Conservation (phyloP, 2,113 vertebrate genomes). For the Toxotes jaculatrix region DNA sequence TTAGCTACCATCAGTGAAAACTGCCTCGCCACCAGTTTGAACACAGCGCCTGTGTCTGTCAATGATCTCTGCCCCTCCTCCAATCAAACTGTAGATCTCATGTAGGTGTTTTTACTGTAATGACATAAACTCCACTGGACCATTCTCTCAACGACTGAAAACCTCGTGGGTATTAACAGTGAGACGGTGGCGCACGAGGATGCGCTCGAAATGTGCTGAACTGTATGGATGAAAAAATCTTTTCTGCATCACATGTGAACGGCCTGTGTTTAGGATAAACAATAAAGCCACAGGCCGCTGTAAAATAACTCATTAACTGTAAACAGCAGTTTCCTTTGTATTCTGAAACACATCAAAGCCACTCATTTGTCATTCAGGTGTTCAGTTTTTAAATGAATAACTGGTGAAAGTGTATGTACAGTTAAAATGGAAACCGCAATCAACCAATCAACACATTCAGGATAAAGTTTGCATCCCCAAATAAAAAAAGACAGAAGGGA, state of each 20-base stretch:
- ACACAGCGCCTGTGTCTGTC: slow-evolving; percentile 26
- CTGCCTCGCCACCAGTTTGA: slow-evolving; percentile 47
- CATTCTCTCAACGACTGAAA: slow-evolving; percentile 4
- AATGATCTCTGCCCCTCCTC: slow-evolving; percentile 34
- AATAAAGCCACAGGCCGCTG: slow-evolving; percentile 43
- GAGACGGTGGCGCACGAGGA: slow-evolving; percentile 7
- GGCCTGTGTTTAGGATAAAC: slow-evolving; percentile 34
- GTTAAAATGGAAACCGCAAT: slow-evolving; percentile 33
- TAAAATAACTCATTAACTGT: slow-evolving; percentile 58
- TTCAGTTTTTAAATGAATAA: slow-evolving; percentile 39
- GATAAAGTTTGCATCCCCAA: slow-evolving; percentile 45
- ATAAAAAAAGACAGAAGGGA: slow-evolving; percentile 13
- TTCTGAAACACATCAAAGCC: slow-evolving; percentile 17
- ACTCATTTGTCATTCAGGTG: slow-evolving; percentile 34
- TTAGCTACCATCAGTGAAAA: slow-evolving; percentile 40
- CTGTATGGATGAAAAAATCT: slow-evolving; percentile 3
- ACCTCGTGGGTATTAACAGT: background rate
- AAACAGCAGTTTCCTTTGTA: slow-evolving; percentile 41
- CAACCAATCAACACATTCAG: slow-evolving; percentile 10
- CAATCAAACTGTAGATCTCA: slow-evolving; percentile 56
- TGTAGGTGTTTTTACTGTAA: slow-evolving; percentile 55
- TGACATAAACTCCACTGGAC: slow-evolving; percentile 23
- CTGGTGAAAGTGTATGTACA: slow-evolving; percentile 60
- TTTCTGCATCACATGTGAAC: slow-evolving; percentile 20
- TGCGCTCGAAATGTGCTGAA: slow-evolving; percentile 9